Evolutionary conservation across 2,797 vertebrate genomes (phyloP).

Genomic region (Spea hammondii): DNA sequence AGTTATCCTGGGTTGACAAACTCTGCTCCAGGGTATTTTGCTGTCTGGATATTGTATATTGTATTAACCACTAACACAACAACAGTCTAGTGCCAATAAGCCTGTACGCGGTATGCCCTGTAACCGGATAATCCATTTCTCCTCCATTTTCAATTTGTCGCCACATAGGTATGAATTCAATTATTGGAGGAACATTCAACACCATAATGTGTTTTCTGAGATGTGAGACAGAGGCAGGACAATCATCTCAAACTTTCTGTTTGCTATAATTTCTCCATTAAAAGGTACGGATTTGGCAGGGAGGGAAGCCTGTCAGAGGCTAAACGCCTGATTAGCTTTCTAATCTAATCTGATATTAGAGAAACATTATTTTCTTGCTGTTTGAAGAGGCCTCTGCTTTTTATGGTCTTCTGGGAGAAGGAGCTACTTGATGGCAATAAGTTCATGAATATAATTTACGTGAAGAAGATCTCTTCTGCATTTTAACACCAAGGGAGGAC

Average conservation of each 20-base stretch:
- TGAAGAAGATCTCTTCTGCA: slow-evolving; percentile 31
- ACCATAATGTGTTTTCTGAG: slow-evolving; percentile 33
- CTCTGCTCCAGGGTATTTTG: too few species aligned
- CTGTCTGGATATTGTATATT: background rate
- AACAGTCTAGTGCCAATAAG: background rate
- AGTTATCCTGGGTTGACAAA: too few species aligned
- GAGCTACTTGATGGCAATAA: slow-evolving; percentile 49
- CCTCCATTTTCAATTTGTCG: slow-evolving; percentile 30
- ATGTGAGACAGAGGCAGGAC: slow-evolving; percentile 38
- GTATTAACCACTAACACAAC: background rate
- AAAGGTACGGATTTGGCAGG: slow-evolving; percentile 38
- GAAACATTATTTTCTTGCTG: slow-evolving; percentile 49
- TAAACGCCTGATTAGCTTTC: slow-evolving; percentile 50
- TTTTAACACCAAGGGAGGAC: slow-evolving; percentile 25
- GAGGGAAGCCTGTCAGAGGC: slow-evolving; percentile 49
- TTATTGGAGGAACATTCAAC: slow-evolving; percentile 36
- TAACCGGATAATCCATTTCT: slow-evolving; percentile 38
- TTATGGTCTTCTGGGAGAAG: slow-evolving; percentile 47
- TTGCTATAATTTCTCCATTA: slow-evolving; percentile 49
- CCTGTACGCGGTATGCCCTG: slow-evolving; percentile 15
- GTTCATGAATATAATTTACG: slow-evolving; percentile 51
- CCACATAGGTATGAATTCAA: slow-evolving; percentile 41
- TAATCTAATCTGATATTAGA: slow-evolving; percentile 52
- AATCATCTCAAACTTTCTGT: slow-evolving; percentile 42
- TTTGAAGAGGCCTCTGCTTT: slow-evolving; percentile 46